Base-by-base conservation (phyloP, 2,797 vertebrate genomes). In the Mallotus villosus region DNA sequence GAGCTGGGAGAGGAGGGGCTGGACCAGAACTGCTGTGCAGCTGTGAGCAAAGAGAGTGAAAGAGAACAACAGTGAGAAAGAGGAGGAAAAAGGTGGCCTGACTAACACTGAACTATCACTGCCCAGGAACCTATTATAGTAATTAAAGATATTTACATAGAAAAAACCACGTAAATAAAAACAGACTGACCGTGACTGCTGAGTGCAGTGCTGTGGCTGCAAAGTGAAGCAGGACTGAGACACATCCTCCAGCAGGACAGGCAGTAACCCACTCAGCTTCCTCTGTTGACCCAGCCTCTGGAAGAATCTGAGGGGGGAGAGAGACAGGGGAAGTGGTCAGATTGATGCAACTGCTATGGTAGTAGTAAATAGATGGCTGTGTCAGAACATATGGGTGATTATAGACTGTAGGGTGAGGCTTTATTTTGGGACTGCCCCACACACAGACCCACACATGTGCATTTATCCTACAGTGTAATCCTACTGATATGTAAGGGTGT, bases 171-270 rank as follows among this genome's bases (percentile, higher is more conserved):
- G 7, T 5, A 46, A 8, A 21, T 25, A 27, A 14, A 14, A 63
- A 1, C 68, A 6, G 32, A 71, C 89, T 86, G 46, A 93, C 91
- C 41, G 82, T 60, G 34, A 19, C 21, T 70, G 70, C 1, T 25
- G 62, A 1, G 75, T 76, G 79, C 94, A 95, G 80, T 85, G 78
- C 29, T 58, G 34, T 0, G 60, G 66, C 0, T 22, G 32, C 67
- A 93, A 84, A 71, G 87, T 75, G 81, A 97, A 96, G 80, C 96
- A 97, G 72, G 83, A 88, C 0, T 0, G 78, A 32, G 94, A 81
- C 1, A 96, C 70, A 0, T 11, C 76, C 32, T 87, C 71, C 61
- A 89, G 85, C 68, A 96, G 85, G 2, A 86, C 27, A 1, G 68
- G 19, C 61, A 87, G 68, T 0, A 78, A 70, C 0, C 46, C 46